These are phyloP conservation scores for Paraescarpia echinospica DNA, from an alignment of 1,140 invertebrate genomes.

Conservation along the genomic window DNA sequence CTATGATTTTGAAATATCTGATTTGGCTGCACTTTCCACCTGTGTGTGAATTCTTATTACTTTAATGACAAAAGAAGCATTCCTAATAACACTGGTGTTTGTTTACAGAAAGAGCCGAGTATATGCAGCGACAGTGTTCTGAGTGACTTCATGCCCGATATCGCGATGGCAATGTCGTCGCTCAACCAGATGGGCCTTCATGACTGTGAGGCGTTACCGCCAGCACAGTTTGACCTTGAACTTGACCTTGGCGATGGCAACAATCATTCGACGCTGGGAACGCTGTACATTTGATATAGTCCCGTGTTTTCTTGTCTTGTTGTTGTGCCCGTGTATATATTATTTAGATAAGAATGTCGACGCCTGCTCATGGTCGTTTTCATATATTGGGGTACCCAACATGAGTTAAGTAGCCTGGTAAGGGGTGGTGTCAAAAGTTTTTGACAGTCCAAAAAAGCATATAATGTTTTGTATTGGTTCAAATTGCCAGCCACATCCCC, in stretches of 20 bases:
- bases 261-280: conserved; percentile 38
- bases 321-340: background rate
- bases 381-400: background rate
- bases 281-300: conserved; percentile 46
- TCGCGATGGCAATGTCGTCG: conserved; percentile 82
- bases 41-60: background rate
- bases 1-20: background rate
- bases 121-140: conserved; percentile 70
- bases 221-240: conserved; percentile 58
- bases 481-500: no score
- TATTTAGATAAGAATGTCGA: background rate
- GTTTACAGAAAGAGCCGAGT: conserved; percentile 62
- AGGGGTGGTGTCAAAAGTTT: no score
- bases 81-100: background rate
- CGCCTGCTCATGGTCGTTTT: background rate
- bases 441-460: no score
- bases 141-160: conserved; percentile 83
- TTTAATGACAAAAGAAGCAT: background rate
- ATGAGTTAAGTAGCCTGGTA: background rate
- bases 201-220: conserved; percentile 44
- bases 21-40: background rate
- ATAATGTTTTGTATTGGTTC: no score
- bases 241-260: conserved; percentile 73
- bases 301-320: background rate
- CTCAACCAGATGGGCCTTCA: conserved; percentile 72